phyloP scores from a whole-genome alignment of 2,113 vertebrate species.

The Heptranchias perlo region DNA sequence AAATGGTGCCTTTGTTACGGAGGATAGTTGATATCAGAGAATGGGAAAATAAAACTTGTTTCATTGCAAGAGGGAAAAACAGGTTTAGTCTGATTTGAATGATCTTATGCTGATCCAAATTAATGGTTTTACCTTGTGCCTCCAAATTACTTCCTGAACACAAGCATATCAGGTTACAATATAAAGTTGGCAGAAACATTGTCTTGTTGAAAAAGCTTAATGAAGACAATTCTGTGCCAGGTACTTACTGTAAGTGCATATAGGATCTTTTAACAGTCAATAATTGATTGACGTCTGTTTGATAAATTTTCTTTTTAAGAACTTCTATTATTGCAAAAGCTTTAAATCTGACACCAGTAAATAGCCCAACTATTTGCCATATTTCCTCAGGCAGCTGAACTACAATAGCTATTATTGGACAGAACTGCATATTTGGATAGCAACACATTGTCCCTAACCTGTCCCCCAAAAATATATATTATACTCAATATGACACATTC shows the following conservation, averaged over 20 bases:
- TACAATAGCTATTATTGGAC: not conserved
- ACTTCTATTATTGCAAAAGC: not conserved
- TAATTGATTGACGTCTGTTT: not conserved
- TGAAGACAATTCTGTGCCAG: not conserved
- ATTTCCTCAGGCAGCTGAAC: not conserved
- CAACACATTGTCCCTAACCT: not conserved
- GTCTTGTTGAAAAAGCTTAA: not conserved
- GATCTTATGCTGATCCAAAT: not conserved
- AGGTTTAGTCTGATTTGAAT: not conserved
- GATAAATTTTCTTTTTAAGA: not conserved
- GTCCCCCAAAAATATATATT: not conserved
- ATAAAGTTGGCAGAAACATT: not conserved
- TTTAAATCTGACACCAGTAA: not conserved
- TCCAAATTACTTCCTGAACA: not conserved
- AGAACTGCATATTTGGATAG: not conserved
- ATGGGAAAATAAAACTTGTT: not conserved
- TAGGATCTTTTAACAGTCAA: not conserved
- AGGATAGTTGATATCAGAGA: not conserved
- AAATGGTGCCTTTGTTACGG: not conserved
- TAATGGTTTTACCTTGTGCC: not conserved
- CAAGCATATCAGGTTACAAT: not conserved
- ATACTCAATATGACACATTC: not conserved
- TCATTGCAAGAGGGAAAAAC: not conserved
- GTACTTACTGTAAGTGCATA: not conserved
- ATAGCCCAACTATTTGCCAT: not conserved